These are phyloP conservation scores for Eospalax fontanierii DNA, from an alignment of 2,797 vertebrate genomes.

Conservation along the genomic window DNA sequence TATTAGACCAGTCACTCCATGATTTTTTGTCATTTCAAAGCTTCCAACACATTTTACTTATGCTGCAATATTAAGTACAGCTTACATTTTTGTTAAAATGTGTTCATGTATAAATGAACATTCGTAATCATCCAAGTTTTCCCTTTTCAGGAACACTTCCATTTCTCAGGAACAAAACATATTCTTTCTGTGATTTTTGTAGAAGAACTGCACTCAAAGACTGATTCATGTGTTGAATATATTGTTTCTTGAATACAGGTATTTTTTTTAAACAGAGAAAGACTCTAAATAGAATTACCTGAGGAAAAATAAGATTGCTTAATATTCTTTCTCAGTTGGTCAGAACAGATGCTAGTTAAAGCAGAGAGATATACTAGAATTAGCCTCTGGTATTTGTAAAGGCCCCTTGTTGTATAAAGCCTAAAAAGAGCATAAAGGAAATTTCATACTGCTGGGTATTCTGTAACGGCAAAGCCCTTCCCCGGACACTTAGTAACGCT, in stretches of 20 bases:
- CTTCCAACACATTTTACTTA: not conserved
- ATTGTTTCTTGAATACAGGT: not conserved
- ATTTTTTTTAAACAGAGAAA: not conserved
- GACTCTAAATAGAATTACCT: not conserved
- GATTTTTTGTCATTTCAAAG: conserved; percentile 11
- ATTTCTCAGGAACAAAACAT: conserved; percentile 2
- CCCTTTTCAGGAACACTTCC: not conserved
- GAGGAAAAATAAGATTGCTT: not conserved
- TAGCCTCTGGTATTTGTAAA: not conserved
- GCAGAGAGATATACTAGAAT: not conserved
- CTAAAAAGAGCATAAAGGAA: not conserved
- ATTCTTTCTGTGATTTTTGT: not conserved
- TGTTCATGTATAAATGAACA: not conserved
- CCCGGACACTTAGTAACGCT: not conserved
- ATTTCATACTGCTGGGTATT: not conserved
- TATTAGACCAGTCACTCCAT: not conserved
- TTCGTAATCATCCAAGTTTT: not conserved
- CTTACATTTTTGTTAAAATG: not conserved
- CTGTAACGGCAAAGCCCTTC: not conserved
- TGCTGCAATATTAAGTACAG: not conserved
- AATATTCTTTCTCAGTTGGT: not conserved
- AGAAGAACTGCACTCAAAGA: not conserved
- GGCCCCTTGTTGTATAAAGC: not conserved
- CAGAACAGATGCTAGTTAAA: not conserved
- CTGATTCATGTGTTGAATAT: not conserved